Evolutionary conservation across 2,888 invertebrate genomes (phyloP).

Genomic region (Noctua pronuba): DNA sequence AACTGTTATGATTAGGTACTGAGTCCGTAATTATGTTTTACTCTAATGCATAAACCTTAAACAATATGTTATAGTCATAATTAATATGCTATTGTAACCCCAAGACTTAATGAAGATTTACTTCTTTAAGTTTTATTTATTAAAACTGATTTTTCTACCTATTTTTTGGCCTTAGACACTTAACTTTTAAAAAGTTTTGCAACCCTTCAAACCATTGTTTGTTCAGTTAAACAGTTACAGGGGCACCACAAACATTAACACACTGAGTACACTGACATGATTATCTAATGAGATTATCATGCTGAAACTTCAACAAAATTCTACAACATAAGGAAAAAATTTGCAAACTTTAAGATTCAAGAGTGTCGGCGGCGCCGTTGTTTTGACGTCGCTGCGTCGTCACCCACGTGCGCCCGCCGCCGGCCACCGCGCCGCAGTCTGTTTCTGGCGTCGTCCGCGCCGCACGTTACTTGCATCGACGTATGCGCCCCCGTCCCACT

Average conservation of each 20-base stretch:
- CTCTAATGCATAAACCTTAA: conserved; percentile 6
- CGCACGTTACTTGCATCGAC: conserved; percentile 73
- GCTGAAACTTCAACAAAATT: conserved; percentile 13
- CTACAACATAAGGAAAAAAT: conserved; percentile 31
- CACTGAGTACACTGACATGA: no score
- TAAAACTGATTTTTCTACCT: not conserved
- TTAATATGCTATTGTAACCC: not conserved
- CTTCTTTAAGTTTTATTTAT: not conserved
- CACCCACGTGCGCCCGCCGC: conserved; percentile 81
- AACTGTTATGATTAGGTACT: not conserved
- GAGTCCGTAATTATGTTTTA: not conserved
- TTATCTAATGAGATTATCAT: not conserved
- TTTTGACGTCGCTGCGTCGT: conserved; percentile 76
- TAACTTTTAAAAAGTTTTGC: not conserved
- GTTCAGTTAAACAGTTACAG: not conserved
- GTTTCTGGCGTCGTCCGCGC: conserved; percentile 78
- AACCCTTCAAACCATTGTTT: not conserved
- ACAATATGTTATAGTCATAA: not conserved
- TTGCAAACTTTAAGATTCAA: conserved; percentile 58
- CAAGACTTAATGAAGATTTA: not conserved
- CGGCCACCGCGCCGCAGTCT: conserved; percentile 84
- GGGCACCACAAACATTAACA: not conserved
- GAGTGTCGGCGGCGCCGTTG: conserved; percentile 69
- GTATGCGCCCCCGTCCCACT: conserved; percentile 61
- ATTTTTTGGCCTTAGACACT: not conserved